Conservation (phyloP, 2,797 vertebrate genomes). For the Lepilemur ruficaudatus region DNA sequence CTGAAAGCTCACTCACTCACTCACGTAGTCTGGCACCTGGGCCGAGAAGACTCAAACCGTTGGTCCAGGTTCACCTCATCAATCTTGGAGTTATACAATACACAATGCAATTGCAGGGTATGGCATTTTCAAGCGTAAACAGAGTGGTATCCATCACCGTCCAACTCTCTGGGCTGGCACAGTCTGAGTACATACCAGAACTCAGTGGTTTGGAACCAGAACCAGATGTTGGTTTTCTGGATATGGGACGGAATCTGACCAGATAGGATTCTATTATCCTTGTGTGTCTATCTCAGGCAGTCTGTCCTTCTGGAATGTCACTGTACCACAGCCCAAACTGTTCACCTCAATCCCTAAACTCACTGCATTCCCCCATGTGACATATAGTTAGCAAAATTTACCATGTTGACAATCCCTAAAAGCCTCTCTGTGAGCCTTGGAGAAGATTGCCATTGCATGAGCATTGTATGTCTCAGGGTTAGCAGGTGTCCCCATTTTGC, state of each 20-base stretch:
- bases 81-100: constrained; percentile 71
- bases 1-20: constrained; percentile 42
- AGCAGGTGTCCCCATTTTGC: neutral
- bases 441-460: neutral
- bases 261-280: neutral
- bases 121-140: constrained; percentile 55
- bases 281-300: neutral
- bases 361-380: neutral
- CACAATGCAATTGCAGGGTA: constrained; percentile 49
- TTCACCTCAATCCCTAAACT: constrained; percentile 12
- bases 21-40: constrained; percentile 45
- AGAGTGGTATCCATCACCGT: constrained; percentile 64
- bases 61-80: constrained; percentile 63
- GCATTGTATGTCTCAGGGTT: neutral
- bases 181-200: constrained; percentile 60
- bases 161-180: constrained; percentile 45
- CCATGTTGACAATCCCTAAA: neutral
- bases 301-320: constrained; percentile 27
- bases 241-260: constrained; percentile 33
- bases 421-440: constrained; percentile 18
- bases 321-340: neutral
- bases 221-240: constrained; percentile 56
- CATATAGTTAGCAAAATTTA: neutral
- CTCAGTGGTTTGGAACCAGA: constrained; percentile 73
- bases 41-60: constrained; percentile 50